Percentiles rank a stretch among this genome's conserved stretches.
Evolutionary conservation across 1,140 invertebrate species (phyloP).

Genomic region (Drosophila takahashii): DNA sequence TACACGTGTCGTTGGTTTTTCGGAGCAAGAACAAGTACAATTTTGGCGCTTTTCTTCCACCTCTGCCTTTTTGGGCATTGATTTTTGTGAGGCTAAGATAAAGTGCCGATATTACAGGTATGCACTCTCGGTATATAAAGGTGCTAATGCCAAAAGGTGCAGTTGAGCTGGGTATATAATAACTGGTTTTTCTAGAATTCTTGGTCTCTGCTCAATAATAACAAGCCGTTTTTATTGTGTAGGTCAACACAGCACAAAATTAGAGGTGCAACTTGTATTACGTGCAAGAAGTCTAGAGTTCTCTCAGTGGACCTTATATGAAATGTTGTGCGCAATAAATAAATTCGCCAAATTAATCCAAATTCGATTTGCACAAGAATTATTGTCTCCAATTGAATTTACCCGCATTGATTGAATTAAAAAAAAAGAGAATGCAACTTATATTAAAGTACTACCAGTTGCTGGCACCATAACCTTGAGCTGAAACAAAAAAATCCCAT

Average conservation of each 20-base stretch:
- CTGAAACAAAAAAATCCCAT: constrained; percentile 14
- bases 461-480: constrained; percentile 44
- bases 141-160: constrained; percentile 23
- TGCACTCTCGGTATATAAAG: constrained; percentile 6
- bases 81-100: constrained; percentile 3
- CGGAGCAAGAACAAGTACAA: not conserved
- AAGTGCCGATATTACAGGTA: constrained; percentile 11
- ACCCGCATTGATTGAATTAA: not conserved
- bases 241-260: not conserved
- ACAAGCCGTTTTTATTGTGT: constrained; percentile 3
- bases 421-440: not conserved
- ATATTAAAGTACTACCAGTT: not conserved
- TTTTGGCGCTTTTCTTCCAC: constrained; percentile 24
- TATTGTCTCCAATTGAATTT: not conserved
- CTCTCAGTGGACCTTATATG: not conserved
- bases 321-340: no score
- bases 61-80: constrained; percentile 18
- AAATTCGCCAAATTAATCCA: no score
- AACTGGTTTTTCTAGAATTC: constrained; percentile 45
- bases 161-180: constrained; percentile 5
- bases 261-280: not conserved
- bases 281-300: not conserved
- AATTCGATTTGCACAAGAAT: not conserved
- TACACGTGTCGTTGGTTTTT: constrained; percentile 37
- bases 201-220: not conserved